phyloP scores from a whole-genome alignment of 2,888 invertebrate species.

The Charanyca ferruginea region DNA sequence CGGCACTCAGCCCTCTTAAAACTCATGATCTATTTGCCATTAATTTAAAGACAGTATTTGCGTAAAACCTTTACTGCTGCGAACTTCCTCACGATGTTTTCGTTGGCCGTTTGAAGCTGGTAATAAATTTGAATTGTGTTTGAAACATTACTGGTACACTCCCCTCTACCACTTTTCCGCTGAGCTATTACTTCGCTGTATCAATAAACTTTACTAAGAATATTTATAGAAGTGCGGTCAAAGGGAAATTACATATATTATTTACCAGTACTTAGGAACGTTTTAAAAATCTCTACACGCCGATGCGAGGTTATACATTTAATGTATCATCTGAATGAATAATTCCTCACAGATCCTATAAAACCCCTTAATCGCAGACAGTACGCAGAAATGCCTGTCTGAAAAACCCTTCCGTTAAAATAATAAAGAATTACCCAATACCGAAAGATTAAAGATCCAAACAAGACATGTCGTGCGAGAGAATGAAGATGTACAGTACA shows the following conservation, averaged over 20 bases:
- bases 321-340: neutral
- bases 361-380: too few relatives aligned
- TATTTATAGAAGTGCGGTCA: slow-evolving; percentile 42
- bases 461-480: neutral
- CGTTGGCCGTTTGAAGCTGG: slow-evolving; percentile 54
- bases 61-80: slow-evolving; percentile 41
- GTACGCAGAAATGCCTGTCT: too few relatives aligned
- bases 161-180: slow-evolving; percentile 42
- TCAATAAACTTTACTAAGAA: slow-evolving; percentile 51
- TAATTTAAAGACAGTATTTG: slow-evolving; percentile 45
- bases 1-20: slow-evolving; percentile 7
- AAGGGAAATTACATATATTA: slow-evolving; percentile 34
- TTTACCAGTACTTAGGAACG: slow-evolving; percentile 1
- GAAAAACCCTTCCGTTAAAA: neutral
- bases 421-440: neutral
- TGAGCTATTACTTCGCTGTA: slow-evolving; percentile 47
- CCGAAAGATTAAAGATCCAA: neutral
- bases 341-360: neutral
- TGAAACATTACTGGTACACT: slow-evolving; percentile 48
- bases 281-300: neutral
- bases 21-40: slow-evolving; percentile 46
- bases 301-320: neutral
- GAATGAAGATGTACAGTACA: slow-evolving; percentile 18
- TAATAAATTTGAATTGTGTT: slow-evolving; percentile 57
- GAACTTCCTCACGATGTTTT: slow-evolving; percentile 53